Conservation (phyloP, 1,140 invertebrate species). For the Gryon sp. region DNA sequence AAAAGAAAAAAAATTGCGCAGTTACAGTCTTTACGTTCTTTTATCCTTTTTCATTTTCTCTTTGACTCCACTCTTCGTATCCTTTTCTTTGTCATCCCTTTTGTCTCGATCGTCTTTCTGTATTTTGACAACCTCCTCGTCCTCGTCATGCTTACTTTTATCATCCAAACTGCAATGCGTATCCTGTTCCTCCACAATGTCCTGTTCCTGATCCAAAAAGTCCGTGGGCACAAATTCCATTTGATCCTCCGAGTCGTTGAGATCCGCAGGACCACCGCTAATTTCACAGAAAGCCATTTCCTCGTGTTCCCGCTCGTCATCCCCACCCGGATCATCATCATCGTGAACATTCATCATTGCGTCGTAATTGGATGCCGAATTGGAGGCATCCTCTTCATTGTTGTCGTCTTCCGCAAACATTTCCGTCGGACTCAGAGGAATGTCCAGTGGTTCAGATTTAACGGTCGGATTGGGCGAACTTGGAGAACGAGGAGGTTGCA, state of each 20-base stretch:
- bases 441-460: constrained; percentile 74
- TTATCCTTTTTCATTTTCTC: constrained; percentile 37
- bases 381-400: constrained; percentile 65
- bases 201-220: constrained; percentile 77
- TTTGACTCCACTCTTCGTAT: constrained; percentile 15
- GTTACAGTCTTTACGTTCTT: constrained; percentile 7
- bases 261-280: constrained; percentile 66
- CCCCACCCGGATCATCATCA: constrained; percentile 74
- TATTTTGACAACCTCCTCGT: constrained; percentile 50
- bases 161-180: constrained; percentile 61
- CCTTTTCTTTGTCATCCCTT: background rate
- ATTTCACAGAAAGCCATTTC: constrained; percentile 59
- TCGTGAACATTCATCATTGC: constrained; percentile 71
- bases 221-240: constrained; percentile 79
- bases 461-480: constrained; percentile 66
- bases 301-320: constrained; percentile 48
- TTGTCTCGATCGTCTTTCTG: background rate
- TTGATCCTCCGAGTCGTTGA: constrained; percentile 74
- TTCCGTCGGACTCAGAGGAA: constrained; percentile 74
- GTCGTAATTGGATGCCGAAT: constrained; percentile 68
- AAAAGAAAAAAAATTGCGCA: background rate
- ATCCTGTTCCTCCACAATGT: constrained; percentile 75
- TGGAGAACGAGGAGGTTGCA: constrained; percentile 70
- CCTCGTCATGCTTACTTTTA: constrained; percentile 51
- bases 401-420: constrained; percentile 68